Conservation (phyloP, 2,113 vertebrate species). For the Sciurus niger region DNA sequence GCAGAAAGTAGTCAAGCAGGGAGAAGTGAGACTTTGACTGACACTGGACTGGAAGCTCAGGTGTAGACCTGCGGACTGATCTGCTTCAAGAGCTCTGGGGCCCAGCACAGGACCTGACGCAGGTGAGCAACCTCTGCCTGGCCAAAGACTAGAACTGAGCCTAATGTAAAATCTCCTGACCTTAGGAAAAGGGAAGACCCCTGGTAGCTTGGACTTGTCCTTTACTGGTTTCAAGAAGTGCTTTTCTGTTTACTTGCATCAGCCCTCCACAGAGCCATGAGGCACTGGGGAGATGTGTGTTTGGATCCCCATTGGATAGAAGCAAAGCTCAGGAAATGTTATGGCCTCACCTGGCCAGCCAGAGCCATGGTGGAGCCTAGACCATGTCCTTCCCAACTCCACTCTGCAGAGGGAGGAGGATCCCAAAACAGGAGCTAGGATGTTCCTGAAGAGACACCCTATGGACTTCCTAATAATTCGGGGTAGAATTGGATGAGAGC, state of each 20-base stretch:
- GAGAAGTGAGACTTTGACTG: background rate
- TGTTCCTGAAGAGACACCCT: background rate
- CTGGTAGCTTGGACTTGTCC: background rate
- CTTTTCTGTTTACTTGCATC: background rate
- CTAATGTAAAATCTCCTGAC: background rate
- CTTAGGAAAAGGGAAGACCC: background rate
- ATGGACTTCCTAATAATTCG: background rate
- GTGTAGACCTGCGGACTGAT: background rate
- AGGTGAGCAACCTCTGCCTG: background rate
- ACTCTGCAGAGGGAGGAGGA: background rate
- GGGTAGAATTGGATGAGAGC: background rate
- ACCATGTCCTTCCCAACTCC: background rate
- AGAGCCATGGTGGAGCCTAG: background rate
- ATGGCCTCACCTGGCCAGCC: background rate
- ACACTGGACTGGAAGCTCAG: background rate
- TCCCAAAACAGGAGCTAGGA: background rate
- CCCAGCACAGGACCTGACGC: background rate
- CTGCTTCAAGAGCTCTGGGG: background rate
- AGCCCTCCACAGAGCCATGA: background rate
- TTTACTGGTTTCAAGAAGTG: background rate
- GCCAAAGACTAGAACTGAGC: background rate
- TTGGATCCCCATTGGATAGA: too few species aligned
- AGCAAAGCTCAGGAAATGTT: background rate
- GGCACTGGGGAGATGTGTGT: rapidly evolving
- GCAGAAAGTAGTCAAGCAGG: background rate